A percentile compares a stretch with the other conserved stretches of the same genome.
Conservation (phyloP, 1,140 invertebrate species). For the Trachelipus rathkii region DNA sequence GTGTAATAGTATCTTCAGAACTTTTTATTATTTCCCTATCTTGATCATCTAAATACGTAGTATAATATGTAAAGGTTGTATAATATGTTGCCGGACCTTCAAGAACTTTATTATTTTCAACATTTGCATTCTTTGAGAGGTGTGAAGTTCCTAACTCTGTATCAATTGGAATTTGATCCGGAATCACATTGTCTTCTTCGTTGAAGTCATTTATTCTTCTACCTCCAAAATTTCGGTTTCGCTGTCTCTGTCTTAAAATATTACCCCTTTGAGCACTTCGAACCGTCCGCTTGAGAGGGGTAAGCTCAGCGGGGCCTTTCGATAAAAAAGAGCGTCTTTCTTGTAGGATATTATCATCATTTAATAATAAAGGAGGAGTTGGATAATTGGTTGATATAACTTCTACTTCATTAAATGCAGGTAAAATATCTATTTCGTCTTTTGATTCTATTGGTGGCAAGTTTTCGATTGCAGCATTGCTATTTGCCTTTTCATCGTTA, state of each 20-base stretch:
- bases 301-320: constrained; percentile 59
- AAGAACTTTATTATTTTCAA: constrained; percentile 31
- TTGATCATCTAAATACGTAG: constrained; percentile 38
- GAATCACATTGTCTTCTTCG: too few relatives aligned
- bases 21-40: constrained; percentile 40
- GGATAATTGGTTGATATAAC: constrained; percentile 46
- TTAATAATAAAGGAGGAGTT: constrained; percentile 54
- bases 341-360: constrained; percentile 24
- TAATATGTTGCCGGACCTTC: constrained; percentile 42
- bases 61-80: constrained; percentile 46
- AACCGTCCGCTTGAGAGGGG: constrained; percentile 58
- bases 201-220: too few relatives aligned
- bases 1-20: constrained; percentile 44
- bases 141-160: constrained; percentile 22
- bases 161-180: too few relatives aligned
- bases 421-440: constrained; percentile 52
- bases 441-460: constrained; percentile 45
- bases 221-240: neutral
- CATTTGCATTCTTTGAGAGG: constrained; percentile 28
- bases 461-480: constrained; percentile 14
- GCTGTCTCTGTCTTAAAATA: constrained; percentile 18
- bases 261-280: constrained; percentile 46
- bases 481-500: neutral
- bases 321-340: constrained; percentile 58
- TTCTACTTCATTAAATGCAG: constrained; percentile 48